Evolutionary conservation across 2,888 invertebrate species (phyloP).

Genomic region (Schizaphis graminum): DNA sequence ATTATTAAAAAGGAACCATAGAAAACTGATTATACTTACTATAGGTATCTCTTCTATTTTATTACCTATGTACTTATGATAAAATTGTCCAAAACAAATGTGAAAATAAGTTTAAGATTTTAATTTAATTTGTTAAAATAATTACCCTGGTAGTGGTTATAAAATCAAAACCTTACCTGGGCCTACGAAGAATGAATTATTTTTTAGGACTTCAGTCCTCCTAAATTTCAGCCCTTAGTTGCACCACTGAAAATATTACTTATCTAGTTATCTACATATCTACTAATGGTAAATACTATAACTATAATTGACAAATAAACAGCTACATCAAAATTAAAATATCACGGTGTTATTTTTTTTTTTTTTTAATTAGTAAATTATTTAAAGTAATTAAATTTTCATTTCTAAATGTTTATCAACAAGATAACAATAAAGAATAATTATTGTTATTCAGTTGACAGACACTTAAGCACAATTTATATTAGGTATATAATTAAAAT

Average conservation of each 20-base stretch:
- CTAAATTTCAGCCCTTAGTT: constrained; percentile 38
- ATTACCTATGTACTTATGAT: background rate
- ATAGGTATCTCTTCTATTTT: constrained; percentile 1
- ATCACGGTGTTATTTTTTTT: background rate
- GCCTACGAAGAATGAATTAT: constrained; percentile 47
- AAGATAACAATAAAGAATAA: constrained; percentile 44
- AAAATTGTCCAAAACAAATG: background rate
- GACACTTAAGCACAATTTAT: constrained; percentile 39
- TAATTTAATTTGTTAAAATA: background rate
- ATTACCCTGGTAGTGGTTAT: constrained; percentile 45
- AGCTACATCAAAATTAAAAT: constrained; percentile 50
- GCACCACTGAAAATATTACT: constrained; percentile 56
- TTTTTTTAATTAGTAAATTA: constrained; percentile 25
- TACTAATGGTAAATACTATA: constrained; percentile 48
- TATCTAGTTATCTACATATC: constrained; percentile 52
- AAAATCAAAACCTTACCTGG: constrained; percentile 56
- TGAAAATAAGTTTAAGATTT: background rate
- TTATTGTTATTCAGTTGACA: constrained; percentile 48
- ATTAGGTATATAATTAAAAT: constrained; percentile 15
- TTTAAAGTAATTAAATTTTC: background rate
- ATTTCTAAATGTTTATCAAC: constrained; percentile 53
- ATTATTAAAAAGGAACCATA: background rate
- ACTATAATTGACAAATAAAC: constrained; percentile 43
- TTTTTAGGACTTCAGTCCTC: constrained; percentile 37
- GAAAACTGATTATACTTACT: constrained; percentile 37